These are phyloP conservation scores for Gisinianus flammeolus DNA, from an alignment of 2,888 invertebrate species.

Conservation along the genomic window DNA sequence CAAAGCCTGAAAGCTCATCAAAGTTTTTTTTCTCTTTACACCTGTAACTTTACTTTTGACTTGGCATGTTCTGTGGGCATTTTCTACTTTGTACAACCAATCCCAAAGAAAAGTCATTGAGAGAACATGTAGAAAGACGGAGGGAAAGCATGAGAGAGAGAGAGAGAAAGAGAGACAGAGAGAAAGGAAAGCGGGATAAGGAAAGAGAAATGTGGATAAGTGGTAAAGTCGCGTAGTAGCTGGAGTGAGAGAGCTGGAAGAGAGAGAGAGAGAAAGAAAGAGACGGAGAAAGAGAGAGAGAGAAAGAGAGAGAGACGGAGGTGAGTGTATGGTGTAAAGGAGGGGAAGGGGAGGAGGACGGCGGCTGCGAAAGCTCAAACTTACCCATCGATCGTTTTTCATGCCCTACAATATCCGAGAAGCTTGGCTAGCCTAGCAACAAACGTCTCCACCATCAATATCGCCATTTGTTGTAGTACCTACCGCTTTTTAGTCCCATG, in stretches of 20 bases:
- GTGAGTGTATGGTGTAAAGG: not conserved
- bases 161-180: conserved; percentile 13
- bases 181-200: conserved; percentile 14
- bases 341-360: conserved; percentile 31
- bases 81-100: too few relatives aligned
- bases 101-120: too few relatives aligned
- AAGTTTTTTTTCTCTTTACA: too few relatives aligned
- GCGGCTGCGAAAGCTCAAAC: conserved; percentile 48
- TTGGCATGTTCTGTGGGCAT: too few relatives aligned
- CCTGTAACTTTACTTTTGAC: too few relatives aligned
- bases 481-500: conserved; percentile 27
- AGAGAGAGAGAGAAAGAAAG: not conserved
- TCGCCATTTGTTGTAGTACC: conserved; percentile 44
- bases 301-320: conserved; percentile 5
- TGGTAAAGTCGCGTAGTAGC: conserved; percentile 23
- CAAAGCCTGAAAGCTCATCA: too few relatives aligned
- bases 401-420: conserved; percentile 32
- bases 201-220: conserved; percentile 16
- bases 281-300: conserved; percentile 12
- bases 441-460: conserved; percentile 40
- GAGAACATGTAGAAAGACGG: too few relatives aligned
- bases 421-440: conserved; percentile 42
- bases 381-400: conserved; percentile 44
- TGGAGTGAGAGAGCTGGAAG: conserved; percentile 3
- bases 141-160: not conserved